Base-by-base conservation (phyloP, 2,888 invertebrate genomes). In the Rhamnusium bicolor region DNA sequence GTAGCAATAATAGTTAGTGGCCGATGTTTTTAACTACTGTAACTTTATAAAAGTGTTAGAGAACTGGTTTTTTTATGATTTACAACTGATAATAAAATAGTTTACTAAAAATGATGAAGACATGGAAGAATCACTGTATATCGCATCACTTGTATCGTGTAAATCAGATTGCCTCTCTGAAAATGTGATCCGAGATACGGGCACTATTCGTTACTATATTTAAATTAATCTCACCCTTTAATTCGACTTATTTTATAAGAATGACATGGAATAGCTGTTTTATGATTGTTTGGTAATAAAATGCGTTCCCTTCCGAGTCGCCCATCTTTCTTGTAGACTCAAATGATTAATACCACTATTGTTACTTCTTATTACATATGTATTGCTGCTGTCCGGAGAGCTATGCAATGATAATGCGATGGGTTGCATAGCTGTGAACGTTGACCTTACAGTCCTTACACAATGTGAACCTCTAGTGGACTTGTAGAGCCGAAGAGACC, bases 291-390 rank as follows among this genome's bases (percentile, higher is more conserved):
- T 2, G 32, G 12, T 10, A 32, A 12, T 40, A 40, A 40, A 40
- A 40, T 40, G 12, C 32, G 18, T 58, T 58, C 32, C 58, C 58
- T 16, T 12, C 32, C 12, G n/a, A 24, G 21, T 21, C 47, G 21
- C n/a, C n/a, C n/a, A n/a, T 47, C 46, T 46, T 46, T 21, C 46
- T 62, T 24, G 49, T 27, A 27, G 16, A 63, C 21, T 21, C 24
- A 24, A n/a, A 63, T 63, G 61, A 62, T 63, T 49, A 63, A 63
- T 63, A 51, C 63, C 16, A 24, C 67, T 47, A 56, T 67, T 67
- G 67, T 67, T 69, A 58, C 60, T 19, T 32, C 69, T 60, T 53
- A 58, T 69, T 69, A 69, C 69, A 56, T 58, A 69, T 69, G 69
- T 69, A 69, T 58, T 69, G 27, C 69, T 40, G 51, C 53, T 51